Evolutionary conservation across 2,113 vertebrate species (phyloP).

Genomic region (Odontophorus gujanensis): DNA sequence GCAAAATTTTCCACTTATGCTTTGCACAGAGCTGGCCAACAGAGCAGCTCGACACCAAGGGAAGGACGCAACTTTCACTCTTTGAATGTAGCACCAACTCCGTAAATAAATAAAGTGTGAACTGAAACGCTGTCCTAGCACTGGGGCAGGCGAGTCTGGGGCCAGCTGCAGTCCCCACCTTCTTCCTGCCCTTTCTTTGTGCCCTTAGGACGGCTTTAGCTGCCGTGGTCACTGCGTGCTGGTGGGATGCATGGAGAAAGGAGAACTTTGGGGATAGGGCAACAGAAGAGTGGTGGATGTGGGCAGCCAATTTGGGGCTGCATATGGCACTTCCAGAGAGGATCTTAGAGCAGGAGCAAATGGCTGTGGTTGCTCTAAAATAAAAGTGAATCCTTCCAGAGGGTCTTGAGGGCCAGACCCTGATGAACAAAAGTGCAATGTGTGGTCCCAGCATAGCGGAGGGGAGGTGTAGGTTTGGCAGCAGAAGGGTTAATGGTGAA

Average conservation of each 20-base stretch:
- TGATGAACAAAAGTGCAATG: neutral
- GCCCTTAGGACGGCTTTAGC: neutral
- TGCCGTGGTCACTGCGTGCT: fast-evolving
- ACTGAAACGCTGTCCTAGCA: neutral
- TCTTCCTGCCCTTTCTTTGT: neutral
- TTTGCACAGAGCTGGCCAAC: neutral
- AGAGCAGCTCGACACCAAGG: neutral
- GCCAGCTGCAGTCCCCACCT: neutral
- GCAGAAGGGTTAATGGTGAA: slow-evolving; percentile 49
- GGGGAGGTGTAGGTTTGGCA: neutral
- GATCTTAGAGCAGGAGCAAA: neutral
- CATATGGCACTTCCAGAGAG: neutral
- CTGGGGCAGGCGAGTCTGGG: neutral
- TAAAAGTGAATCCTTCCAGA: neutral
- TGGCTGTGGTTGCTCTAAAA: neutral
- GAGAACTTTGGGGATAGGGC: neutral
- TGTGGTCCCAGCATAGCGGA: neutral
- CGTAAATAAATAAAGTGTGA: slow-evolving; percentile 61
- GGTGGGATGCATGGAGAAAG: neutral
- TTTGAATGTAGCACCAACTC: neutral
- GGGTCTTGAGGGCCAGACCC: too few relatives aligned
- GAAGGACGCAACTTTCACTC: neutral
- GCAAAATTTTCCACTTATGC: neutral
- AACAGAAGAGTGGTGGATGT: neutral
- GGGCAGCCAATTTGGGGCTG: neutral